Evolutionary conservation across 2,888 invertebrate genomes (phyloP), one percentile per base, ranked within the genome.

Genomic region (Tiphia femorata): DNA sequence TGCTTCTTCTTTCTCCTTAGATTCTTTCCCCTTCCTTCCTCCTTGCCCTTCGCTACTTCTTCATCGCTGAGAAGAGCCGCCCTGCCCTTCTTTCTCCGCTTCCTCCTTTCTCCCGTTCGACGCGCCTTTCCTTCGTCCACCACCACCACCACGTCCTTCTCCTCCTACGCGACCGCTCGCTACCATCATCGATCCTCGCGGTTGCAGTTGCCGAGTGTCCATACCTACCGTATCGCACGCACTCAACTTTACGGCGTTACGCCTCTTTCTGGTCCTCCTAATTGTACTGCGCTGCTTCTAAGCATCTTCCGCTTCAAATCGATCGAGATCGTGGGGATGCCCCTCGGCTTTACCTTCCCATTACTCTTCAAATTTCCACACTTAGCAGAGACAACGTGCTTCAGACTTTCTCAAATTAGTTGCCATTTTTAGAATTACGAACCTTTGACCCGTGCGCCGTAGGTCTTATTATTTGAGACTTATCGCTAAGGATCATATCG

Each of bases 121-220:
- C n/a, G n/a, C n/a, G n/a, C n/a, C n/a, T n/a, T n/a, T n/a, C n/a
- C n/a, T n/a, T n/a, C n/a, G n/a, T n/a, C n/a, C n/a, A n/a, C n/a
- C n/a, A 25, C 5, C 25, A 8, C 25, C 25, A 8, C 25, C 3
- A 25, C 12, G 33, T 6, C 7, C 10, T 25, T 27, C 27, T 10
- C 25, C 38, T 44, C 20, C 38, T 40, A 33, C 25, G 33, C 42
- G 20, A 33, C 19, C 30, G 46, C 40, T 48, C 48, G 43, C 56
- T 59, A 57, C 47, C 57, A 64, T 70, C 67, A 70, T 70, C 64
- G 67, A 70, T 70, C 70, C 58, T 57, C 56, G n/a, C n/a, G 33
- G 53, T 42, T 49, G 57, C 53, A 41, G 53, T 44, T 54, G 40
- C 53, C 55, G 44, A 51, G 61, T 50, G 55, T 59, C 64, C 64